Base-by-base conservation (phyloP, 2,888 invertebrate species). In the Pheosia tremula region DNA sequence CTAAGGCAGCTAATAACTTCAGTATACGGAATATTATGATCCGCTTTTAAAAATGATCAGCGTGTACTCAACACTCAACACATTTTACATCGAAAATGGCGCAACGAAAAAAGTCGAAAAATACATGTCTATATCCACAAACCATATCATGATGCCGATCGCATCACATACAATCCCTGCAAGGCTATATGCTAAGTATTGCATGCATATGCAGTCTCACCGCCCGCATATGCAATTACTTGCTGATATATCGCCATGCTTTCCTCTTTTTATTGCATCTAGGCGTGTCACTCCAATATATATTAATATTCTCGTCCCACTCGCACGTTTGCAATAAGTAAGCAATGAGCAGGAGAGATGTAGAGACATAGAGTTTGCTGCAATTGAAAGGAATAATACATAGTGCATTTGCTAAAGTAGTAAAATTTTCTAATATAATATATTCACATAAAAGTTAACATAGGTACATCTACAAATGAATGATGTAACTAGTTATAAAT, bases 191-290 rank as follows among this genome's bases (percentile, higher is more conserved):
- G 52, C 52, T 49, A 13, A 49, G 6, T 13, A 5, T 36, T 36
- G 11, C 11, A 55, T 39, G 55, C 39, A 55, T 56, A 56, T 56
- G 43, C 45, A 36, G 56, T 10, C 9, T 45, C 7, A 11, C 6
- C 58, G 38, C 39, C 24, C 43, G 41, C 56, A 56, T 56, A 56
- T 45, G 56, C 45, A 56, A 45, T 56, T 53, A 53, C 39, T 38
- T 10, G 53, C 59, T 43, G 53, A 43, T 59, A 43, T 53, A 59
- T 43, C 41, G 39, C 9, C 43, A 5, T 45, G 11, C 36, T 24
- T 24, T 56, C 10, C 45, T 9, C 24, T 56, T 56, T 56, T 45
- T 56, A 56, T 45, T 11, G 56, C 24, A 45, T 11, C 56, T 24
- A 45, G 43, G 56, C 36, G 45, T 43, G 39, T 36, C 56, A 45